These are phyloP conservation scores for Sabatieria punctata DNA, from an alignment of 2,888 invertebrate species.

Conservation along the genomic window DNA sequence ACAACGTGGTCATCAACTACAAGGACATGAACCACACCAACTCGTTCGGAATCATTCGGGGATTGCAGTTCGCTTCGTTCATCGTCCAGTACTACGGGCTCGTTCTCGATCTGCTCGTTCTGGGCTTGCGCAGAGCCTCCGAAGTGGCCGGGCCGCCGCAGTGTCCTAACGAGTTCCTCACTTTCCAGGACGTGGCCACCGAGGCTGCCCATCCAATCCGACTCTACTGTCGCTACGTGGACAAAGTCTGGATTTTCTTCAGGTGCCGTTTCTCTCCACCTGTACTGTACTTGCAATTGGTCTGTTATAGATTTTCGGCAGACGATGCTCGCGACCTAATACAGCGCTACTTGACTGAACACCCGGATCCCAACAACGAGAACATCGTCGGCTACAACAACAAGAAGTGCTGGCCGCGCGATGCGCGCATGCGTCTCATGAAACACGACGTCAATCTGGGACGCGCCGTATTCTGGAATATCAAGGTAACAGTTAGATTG, in stretches of 20 bases:
- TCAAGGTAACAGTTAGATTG: slow-evolving; percentile 52
- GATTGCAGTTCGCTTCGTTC: slow-evolving; percentile 98
- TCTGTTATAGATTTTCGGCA: slow-evolving; percentile 56
- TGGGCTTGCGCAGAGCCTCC: slow-evolving; percentile 85
- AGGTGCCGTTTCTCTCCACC: slow-evolving; percentile 39
- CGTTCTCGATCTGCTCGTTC: slow-evolving; percentile 82
- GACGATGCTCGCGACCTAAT: slow-evolving; percentile 96
- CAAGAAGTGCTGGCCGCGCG: slow-evolving; percentile 99
- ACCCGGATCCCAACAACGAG: slow-evolving; percentile 99
- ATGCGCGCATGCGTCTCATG: slow-evolving; percentile 97
- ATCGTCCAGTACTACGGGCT: slow-evolving; percentile 97
- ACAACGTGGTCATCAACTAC: slow-evolving; percentile 99
- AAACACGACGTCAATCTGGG: slow-evolving; percentile 99
- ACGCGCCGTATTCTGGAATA: slow-evolving; percentile 98
- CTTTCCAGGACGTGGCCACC: slow-evolving; percentile 80
- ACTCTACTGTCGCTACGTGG: slow-evolving; percentile 87
- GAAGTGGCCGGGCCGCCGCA: slow-evolving; percentile 99
- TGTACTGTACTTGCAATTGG: neutral
- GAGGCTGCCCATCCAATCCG: slow-evolving; percentile 91
- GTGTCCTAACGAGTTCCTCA: slow-evolving; percentile 95
- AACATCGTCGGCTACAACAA: slow-evolving; percentile 99
- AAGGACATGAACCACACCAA: slow-evolving; percentile 99
- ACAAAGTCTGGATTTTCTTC: slow-evolving; percentile 86
- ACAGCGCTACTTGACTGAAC: slow-evolving; percentile 92
- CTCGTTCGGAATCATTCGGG: slow-evolving; percentile 93